These are phyloP conservation scores for Aramus guarauna DNA, from an alignment of 2,113 vertebrate genomes.

Conservation along the genomic window DNA sequence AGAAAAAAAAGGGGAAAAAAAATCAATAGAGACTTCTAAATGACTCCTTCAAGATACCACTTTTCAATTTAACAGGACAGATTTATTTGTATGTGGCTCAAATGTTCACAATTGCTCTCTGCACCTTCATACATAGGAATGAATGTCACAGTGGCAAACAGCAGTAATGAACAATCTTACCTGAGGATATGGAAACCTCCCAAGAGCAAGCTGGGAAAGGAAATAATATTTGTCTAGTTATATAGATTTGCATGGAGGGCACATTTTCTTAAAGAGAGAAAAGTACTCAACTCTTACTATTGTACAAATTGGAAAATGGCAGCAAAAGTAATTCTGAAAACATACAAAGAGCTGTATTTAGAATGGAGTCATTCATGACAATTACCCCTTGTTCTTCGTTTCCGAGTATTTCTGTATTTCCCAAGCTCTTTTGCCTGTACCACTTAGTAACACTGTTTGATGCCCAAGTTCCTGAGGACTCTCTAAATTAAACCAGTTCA, in stretches of 20 bases:
- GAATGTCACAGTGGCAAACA: constrained; percentile 79
- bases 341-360: constrained; percentile 59
- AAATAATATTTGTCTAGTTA: constrained; percentile 84
- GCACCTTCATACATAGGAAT: constrained; percentile 84
- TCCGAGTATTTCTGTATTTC: not conserved
- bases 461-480: not conserved
- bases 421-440: not conserved
- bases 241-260: constrained; percentile 79
- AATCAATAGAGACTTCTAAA: constrained; percentile 73
- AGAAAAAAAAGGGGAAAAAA: not conserved
- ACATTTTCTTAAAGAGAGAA: constrained; percentile 72
- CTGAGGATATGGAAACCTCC: constrained; percentile 99
- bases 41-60: constrained; percentile 70
- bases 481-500: constrained; percentile 37
- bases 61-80: constrained; percentile 82
- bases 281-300: constrained; percentile 61
- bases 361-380: constrained; percentile 42
- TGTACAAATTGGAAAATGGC: not conserved
- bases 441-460: not conserved
- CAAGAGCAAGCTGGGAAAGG: constrained; percentile 90
- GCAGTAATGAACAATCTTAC: constrained; percentile 84
- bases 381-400: not conserved
- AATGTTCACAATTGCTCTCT: constrained; percentile 76
- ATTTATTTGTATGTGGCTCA: constrained; percentile 78
- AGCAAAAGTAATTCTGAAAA: constrained; percentile 18